Conservation (phyloP, 2,113 vertebrate species). For the Centropus unirufus region DNA sequence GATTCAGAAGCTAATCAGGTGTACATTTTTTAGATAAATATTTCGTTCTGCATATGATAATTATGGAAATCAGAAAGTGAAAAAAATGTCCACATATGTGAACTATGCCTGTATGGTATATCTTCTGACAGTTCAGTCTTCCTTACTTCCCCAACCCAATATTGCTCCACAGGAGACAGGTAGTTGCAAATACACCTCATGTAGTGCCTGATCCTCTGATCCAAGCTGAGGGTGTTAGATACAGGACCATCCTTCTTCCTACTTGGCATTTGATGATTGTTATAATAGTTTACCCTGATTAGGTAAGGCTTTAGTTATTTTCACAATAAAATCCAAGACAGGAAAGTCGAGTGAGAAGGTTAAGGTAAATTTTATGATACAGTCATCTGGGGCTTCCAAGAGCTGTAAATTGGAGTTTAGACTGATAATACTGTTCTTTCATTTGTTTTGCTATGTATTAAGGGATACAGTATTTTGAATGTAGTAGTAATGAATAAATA, state of each 20-base stretch:
- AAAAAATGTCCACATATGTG: background rate
- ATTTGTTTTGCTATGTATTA: slow-evolving; percentile 65
- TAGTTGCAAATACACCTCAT: background rate
- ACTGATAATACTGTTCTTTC: slow-evolving; percentile 44
- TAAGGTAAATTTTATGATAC: background rate
- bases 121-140: background rate
- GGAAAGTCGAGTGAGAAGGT: background rate
- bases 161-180: background rate
- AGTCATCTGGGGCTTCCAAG: background rate
- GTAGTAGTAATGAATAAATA: slow-evolving; percentile 68
- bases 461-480: slow-evolving; percentile 28
- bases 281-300: background rate
- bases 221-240: background rate
- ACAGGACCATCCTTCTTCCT: background rate
- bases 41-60: background rate
- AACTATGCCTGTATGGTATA: background rate
- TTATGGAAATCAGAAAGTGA: background rate
- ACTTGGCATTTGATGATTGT: background rate
- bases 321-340: background rate
- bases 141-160: background rate
- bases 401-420: slow-evolving; percentile 51
- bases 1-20: background rate
- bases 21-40: background rate
- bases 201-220: background rate
- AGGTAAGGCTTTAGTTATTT: background rate